Evolutionary conservation across 2,113 vertebrate genomes (phyloP).

Genomic region (Axis porcinus): DNA sequence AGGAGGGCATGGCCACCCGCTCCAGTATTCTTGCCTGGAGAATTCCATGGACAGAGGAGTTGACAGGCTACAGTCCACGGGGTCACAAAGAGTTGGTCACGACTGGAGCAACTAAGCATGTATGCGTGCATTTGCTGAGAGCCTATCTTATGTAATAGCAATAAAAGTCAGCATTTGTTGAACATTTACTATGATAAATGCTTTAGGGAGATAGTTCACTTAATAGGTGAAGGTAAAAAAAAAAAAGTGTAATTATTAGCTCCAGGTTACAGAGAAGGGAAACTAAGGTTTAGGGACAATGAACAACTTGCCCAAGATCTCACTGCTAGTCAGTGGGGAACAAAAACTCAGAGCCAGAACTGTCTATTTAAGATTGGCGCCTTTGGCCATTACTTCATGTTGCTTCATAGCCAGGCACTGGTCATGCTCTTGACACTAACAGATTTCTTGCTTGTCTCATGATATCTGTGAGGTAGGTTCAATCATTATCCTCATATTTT

Average conservation of each 20-base stretch:
- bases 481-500: not conserved
- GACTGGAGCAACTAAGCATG: not conserved
- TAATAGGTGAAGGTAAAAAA: not conserved
- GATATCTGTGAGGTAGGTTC: not conserved
- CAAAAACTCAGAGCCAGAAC: not conserved
- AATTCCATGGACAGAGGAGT: not conserved
- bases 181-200: not conserved
- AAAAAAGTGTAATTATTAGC: not conserved
- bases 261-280: not conserved
- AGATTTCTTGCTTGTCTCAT: not conserved
- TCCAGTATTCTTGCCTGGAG: not conserved
- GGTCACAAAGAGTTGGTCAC: fast-evolving
- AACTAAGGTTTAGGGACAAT: not conserved
- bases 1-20: not conserved
- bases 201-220: not conserved
- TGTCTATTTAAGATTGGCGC: not conserved
- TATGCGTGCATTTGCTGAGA: not conserved
- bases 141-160: not conserved
- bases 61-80: not conserved
- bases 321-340: not conserved
- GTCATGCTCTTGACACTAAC: not conserved
- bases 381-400: not conserved
- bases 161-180: not conserved
- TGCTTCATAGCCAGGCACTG: not conserved
- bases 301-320: not conserved